These are phyloP conservation scores for Archocentrus centrarchus DNA, from an alignment of 2,113 vertebrate genomes.

Conservation along the genomic window DNA sequence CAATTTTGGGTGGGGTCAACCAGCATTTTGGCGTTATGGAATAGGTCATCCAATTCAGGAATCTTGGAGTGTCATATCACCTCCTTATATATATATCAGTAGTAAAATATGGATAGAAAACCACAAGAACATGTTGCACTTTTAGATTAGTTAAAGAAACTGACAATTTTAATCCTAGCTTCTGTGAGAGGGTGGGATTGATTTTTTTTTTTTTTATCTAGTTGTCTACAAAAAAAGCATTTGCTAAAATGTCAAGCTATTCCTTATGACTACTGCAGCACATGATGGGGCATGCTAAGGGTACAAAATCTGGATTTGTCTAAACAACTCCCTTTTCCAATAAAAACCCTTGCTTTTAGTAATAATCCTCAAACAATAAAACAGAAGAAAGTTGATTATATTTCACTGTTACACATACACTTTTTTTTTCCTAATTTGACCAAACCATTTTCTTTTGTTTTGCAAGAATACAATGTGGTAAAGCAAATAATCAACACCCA, in stretches of 20 bases:
- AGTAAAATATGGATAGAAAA: background rate
- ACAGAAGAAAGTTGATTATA: background rate
- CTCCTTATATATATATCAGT: background rate
- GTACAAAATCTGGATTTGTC: background rate
- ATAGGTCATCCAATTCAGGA: background rate
- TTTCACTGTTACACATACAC: background rate
- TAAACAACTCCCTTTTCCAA: background rate
- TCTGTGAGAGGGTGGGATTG: background rate
- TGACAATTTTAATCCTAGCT: background rate
- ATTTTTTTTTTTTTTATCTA: background rate
- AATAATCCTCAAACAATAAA: background rate
- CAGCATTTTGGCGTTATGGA: background rate
- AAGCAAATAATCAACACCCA: constrained; percentile 1
- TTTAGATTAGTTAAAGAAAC: background rate
- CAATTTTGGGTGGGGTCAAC: background rate
- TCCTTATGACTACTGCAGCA: background rate
- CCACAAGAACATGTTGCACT: background rate
- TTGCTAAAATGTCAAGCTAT: background rate
- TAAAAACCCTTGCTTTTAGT: background rate
- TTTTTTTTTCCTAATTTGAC: background rate
- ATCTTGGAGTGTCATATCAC: background rate
- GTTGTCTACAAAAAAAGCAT: background rate
- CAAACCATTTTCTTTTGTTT: background rate
- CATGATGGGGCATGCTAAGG: background rate
- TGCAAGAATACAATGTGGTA: background rate